Base-by-base conservation (phyloP, 2,888 invertebrate species). In the Megamerina dolium region DNA sequence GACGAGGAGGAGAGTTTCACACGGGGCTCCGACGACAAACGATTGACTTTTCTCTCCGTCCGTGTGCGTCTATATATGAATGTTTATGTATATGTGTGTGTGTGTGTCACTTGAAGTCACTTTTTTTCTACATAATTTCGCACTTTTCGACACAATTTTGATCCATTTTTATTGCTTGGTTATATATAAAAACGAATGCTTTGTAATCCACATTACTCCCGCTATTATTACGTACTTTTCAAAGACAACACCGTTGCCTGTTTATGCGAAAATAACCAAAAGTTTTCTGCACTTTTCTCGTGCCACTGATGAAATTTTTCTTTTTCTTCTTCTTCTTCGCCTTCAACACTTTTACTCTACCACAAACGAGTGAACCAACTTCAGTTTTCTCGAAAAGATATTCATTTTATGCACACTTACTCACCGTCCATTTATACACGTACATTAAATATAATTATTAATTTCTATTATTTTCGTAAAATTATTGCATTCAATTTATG, bases 251-350 rank as follows among this genome's bases (percentile, higher is more conserved):
- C n/a, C n/a, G n/a, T 36, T 16, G 37, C 32, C 20, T 20, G 33
- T 42, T 29, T 37, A 23, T 26, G 13, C 30, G 18, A 17, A 30
- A 36, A 30, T n/a, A 29, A 18, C 38, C 30, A 38, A 38, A 38
- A 37, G 37, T 37, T 27, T 29, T 37, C 37, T n/a, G 56, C 61
- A 56, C 60, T 55, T 58, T 43, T 40, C 57, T 40, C 45, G 41
- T 40, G 35, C 53, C 54, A 57, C 55, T 52, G 54, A 56, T 52
- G 53, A 57, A 56, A 53, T 50, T 56, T 54, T 54, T 60, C 57
- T 40, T 47, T 47, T 32, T 45, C 35, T 36, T 30, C 23, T 45
- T 43, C n/a, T n/a, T 32, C n/a, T 18, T 34, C 18, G 23, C 31
- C 21, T 36, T 16, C 19, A 29, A 26, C 26, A 32, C 33, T 33